A percentile compares a stretch with the other conserved stretches of the same genome.
Evolutionary conservation across 2,113 vertebrate species (phyloP).

Genomic region (Hylia prasina): DNA sequence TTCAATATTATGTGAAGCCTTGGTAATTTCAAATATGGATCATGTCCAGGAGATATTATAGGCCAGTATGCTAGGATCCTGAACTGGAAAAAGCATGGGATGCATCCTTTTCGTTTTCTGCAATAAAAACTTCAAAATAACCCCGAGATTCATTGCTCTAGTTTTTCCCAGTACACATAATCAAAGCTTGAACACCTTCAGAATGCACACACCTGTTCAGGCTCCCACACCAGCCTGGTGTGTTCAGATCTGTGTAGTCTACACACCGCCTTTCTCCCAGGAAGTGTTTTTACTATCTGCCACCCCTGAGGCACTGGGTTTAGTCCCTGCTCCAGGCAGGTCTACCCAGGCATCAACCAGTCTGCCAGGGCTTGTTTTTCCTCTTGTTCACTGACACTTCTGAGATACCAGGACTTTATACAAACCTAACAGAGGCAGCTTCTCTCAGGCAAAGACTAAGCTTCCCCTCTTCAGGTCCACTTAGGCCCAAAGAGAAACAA

Average conservation of each 20-base stretch:
- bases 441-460: background rate
- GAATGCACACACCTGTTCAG: too few relatives aligned
- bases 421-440: background rate
- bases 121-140: background rate
- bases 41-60: background rate
- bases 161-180: background rate
- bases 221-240: background rate
- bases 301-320: background rate
- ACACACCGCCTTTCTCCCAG: rapidly evolving
- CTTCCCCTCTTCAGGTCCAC: background rate
- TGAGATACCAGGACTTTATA: background rate
- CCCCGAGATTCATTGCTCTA: background rate
- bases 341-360: background rate
- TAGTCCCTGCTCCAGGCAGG: background rate
- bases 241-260: background rate
- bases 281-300: background rate
- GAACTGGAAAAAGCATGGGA: background rate
- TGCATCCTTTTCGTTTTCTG: background rate
- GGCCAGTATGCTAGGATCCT: background rate
- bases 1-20: background rate
- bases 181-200: background rate
- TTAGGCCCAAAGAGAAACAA: background rate
- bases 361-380: background rate
- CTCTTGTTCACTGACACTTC: background rate
- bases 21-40: background rate